Base-by-base conservation (phyloP, 2,888 invertebrate genomes). In the Cerastis rubricosa region DNA sequence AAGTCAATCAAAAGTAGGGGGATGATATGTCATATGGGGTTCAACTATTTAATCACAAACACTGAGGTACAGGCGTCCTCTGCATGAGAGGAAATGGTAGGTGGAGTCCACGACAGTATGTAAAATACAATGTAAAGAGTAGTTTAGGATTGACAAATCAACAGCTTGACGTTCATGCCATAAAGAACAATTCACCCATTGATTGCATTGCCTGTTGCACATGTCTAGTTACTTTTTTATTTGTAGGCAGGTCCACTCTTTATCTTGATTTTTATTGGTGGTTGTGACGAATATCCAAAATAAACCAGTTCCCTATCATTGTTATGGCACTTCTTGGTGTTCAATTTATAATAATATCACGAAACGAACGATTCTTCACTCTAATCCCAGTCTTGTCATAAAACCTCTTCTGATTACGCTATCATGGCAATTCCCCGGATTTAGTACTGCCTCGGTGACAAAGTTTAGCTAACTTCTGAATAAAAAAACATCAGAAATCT, bases 401-500 rank as follows among this genome's bases (percentile, higher is more conserved):
- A 83, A 74, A 59, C 19, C 47, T 57, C 51, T 69, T 76, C 40
- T 54, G 59, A 69, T 61, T 49, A 68, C 29, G 66, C 25, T 49
- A 65, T 80, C 45, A 74, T 70, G 83, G 49, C 69, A 65, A 71
- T 71, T 51, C 19, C 25, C 63, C 49, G 45, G 49, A 74, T 76
- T 78, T 70, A 81, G 64, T 78, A 74, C 76, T 19, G 25, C 35
- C 69, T 71, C 66, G 25, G 73, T 72, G 71, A 69, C 76, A 71
- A 85, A 87, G 49, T 83, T 79, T 11, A 61, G 29, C 64, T 68
- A 87, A 77, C 70, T 74, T 64, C 61, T 76, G 78, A 83, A 88
- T 79, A 88, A 87, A 87, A 87, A 80, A 82, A 70, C 71, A 75
- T 80, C 71, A 73, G 75, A 80, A 89, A 89, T 89, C 89, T 90